phyloP scores from a whole-genome alignment of 2,888 invertebrate species.

The Galerucella pusilla region DNA sequence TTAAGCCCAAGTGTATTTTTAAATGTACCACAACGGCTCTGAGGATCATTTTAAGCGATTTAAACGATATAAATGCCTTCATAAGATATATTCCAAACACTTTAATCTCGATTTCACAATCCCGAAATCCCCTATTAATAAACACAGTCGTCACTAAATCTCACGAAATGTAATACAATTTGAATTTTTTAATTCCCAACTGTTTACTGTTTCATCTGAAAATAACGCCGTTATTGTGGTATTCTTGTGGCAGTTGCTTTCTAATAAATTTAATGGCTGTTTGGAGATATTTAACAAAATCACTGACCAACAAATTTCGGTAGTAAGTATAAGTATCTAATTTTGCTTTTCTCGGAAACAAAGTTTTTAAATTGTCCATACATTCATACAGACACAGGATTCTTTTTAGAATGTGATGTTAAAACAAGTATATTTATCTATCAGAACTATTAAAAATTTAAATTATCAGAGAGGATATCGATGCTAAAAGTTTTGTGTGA shows the following conservation, averaged over 20 bases:
- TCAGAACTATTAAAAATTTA: too few relatives aligned
- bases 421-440: too few relatives aligned
- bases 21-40: constrained; percentile 11
- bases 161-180: constrained; percentile 36
- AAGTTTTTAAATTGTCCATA: neutral
- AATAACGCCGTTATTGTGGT: constrained; percentile 44
- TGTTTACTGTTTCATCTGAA: constrained; percentile 42
- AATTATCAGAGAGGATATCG: too few relatives aligned
- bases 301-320: constrained; percentile 11
- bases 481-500: too few relatives aligned
- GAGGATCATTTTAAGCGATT: constrained; percentile 11
- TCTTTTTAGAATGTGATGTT: too few relatives aligned
- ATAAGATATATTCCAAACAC: constrained; percentile 18
- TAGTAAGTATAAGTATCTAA: neutral
- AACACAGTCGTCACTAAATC: constrained; percentile 36
- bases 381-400: too few relatives aligned
- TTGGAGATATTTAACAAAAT: constrained; percentile 20
- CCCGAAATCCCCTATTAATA: constrained; percentile 40
- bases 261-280: constrained; percentile 32
- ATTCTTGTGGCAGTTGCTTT: constrained; percentile 39
- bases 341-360: neutral
- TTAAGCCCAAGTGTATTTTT: constrained; percentile 23
- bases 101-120: constrained; percentile 37
- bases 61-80: constrained; percentile 11
- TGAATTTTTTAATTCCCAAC: constrained; percentile 38